These are phyloP conservation scores for Sinocyclocheilus rhinocerous DNA, from an alignment of 2,113 vertebrate species.

Conservation along the genomic window DNA sequence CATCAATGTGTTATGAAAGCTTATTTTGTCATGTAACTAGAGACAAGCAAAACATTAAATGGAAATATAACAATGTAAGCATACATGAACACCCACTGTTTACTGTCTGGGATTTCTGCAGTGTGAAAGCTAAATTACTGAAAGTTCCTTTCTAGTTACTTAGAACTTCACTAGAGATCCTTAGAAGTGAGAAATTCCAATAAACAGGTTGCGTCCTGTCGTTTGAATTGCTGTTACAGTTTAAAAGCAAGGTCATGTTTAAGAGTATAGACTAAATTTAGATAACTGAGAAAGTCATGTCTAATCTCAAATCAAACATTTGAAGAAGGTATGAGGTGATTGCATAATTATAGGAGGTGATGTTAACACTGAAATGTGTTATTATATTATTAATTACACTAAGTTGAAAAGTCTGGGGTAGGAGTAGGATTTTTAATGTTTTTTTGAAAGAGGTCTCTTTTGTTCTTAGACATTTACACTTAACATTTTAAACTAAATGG, in stretches of 20 bases:
- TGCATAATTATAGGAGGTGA: neutral
- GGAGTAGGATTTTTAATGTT: neutral
- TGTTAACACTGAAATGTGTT: neutral
- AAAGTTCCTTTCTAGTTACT: slow-evolving; percentile 13
- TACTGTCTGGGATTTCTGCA: slow-evolving; percentile 26
- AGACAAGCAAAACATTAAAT: neutral
- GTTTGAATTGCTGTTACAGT: neutral
- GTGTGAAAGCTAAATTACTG: slow-evolving; percentile 14
- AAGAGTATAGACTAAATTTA: neutral
- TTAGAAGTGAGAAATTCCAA: slow-evolving; percentile 12
- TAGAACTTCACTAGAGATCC: neutral
- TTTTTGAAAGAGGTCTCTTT: neutral
- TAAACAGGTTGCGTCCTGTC: neutral
- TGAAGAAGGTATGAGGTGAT: neutral
- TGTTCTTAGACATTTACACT: neutral
- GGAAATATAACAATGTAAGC: slow-evolving; percentile 26
- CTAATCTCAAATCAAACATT: neutral
- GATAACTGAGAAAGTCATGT: neutral
- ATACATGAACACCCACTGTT: slow-evolving; percentile 33
- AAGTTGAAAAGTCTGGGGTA: neutral
- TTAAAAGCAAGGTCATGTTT: neutral
- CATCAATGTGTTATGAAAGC: neutral
- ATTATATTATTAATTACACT: neutral
- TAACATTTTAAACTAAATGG: neutral
- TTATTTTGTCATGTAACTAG: neutral